A percentile compares a stretch with the other conserved stretches of the same genome.
Evolutionary conservation across 2,113 vertebrate species (phyloP).

Genomic region (Semicossyphus pulcher): DNA sequence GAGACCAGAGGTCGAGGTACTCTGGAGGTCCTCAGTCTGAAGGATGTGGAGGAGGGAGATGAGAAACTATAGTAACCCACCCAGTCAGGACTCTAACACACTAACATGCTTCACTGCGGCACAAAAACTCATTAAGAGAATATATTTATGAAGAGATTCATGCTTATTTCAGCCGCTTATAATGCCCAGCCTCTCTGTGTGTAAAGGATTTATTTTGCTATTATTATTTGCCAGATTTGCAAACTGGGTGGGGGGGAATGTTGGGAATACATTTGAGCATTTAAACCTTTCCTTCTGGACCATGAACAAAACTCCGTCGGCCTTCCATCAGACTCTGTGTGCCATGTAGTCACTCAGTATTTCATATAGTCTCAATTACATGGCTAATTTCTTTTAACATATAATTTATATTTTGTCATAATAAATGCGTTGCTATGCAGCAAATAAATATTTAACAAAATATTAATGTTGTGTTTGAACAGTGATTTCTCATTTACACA

Average conservation of each 20-base stretch:
- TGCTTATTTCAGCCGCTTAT: background rate
- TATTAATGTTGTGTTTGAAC: background rate
- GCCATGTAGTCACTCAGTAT: conserved; percentile 13
- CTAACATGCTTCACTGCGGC: conserved; percentile 7
- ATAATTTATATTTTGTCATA: conserved; percentile 53
- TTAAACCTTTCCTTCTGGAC: background rate
- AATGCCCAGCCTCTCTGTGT: background rate
- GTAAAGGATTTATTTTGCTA: conserved; percentile 17
- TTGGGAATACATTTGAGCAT: background rate
- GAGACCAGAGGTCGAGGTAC: conserved; percentile 94
- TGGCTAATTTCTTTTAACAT: conserved; percentile 1
- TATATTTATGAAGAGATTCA: conserved; percentile 1
- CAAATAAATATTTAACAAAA: conserved; percentile 38
- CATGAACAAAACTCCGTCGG: background rate
- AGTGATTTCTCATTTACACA: background rate
- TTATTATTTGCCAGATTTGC: background rate
- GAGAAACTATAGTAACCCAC: conserved; percentile 88
- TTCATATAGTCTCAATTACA: too few species aligned
- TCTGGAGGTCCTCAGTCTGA: conserved; percentile 94
- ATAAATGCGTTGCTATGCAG: conserved; percentile 19
- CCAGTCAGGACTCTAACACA: background rate
- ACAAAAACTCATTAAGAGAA: background rate
- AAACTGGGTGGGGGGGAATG: conserved; percentile 5
- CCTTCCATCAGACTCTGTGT: conserved; percentile 11
- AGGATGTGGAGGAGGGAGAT: conserved; percentile 97